Conservation (phyloP, 2,113 vertebrate genomes). For the Lepus europaeus region DNA sequence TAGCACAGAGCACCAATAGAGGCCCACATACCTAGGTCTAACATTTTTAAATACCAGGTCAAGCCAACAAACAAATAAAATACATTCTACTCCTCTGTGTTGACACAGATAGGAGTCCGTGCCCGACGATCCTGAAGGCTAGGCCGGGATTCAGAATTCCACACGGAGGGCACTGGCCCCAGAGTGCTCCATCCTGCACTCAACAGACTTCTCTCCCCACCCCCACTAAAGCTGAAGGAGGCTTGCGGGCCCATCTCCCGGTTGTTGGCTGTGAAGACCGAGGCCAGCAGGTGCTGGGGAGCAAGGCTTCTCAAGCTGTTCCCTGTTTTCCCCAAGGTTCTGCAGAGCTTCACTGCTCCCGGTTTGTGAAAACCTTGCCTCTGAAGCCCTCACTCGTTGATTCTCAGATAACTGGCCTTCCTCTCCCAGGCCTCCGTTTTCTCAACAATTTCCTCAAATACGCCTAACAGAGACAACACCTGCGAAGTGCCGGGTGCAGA, state of each 20-base stretch:
- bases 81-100: neutral
- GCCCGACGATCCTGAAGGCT: neutral
- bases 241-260: neutral
- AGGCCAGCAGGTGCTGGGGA: neutral
- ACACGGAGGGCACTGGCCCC: neutral
- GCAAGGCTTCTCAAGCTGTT: neutral
- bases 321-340: neutral
- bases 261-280: neutral
- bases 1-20: neutral
- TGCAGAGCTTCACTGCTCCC: neutral
- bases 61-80: slow-evolving; percentile 5
- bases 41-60: neutral
- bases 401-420: neutral
- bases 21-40: neutral
- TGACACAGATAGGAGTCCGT: slow-evolving; percentile 17
- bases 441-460: neutral
- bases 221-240: neutral
- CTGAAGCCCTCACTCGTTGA: neutral
- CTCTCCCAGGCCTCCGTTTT: neutral
- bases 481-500: neutral
- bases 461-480: neutral
- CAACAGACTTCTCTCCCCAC: neutral
- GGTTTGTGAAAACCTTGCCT: neutral
- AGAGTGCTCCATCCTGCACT: neutral
- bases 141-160: neutral